These are phyloP conservation scores for Stenotaenia linearis DNA, from an alignment of 2,888 invertebrate genomes.

Conservation along the genomic window DNA sequence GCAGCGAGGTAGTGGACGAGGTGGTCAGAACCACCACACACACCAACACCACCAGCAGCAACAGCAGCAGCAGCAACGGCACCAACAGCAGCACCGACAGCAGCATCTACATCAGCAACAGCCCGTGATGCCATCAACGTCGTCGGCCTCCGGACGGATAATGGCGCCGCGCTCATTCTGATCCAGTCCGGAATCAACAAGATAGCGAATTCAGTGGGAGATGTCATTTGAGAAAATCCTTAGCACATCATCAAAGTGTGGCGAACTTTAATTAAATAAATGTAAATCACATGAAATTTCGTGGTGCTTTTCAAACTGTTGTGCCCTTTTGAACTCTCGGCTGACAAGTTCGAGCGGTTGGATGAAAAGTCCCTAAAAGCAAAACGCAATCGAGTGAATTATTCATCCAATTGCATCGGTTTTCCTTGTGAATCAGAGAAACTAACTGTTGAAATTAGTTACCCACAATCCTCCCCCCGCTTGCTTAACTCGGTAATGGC, in stretches of 20 bases:
- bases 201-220: neutral
- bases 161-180: neutral
- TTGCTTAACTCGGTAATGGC: neutral
- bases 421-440: neutral
- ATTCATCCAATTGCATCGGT: neutral
- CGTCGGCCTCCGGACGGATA: neutral
- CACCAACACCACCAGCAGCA: neutral
- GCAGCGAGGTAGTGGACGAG: neutral
- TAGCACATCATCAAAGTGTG: neutral
- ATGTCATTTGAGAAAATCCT: neutral
- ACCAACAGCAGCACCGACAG: neutral
- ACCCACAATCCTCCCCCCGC: neutral
- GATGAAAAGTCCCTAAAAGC: neutral
- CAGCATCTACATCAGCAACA: neutral
- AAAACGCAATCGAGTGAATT: neutral
- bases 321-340: neutral
- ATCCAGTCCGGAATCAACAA: neutral
- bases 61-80: conserved; percentile 8
- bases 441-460: neutral
- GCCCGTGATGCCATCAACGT: neutral
- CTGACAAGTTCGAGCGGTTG: neutral
- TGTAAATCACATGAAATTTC: neutral
- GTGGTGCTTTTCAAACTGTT: neutral
- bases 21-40: neutral
- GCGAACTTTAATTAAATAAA: neutral